phyloP scores from a whole-genome alignment of 2,888 invertebrate genomes.

The Eugnorisma glareosa region DNA sequence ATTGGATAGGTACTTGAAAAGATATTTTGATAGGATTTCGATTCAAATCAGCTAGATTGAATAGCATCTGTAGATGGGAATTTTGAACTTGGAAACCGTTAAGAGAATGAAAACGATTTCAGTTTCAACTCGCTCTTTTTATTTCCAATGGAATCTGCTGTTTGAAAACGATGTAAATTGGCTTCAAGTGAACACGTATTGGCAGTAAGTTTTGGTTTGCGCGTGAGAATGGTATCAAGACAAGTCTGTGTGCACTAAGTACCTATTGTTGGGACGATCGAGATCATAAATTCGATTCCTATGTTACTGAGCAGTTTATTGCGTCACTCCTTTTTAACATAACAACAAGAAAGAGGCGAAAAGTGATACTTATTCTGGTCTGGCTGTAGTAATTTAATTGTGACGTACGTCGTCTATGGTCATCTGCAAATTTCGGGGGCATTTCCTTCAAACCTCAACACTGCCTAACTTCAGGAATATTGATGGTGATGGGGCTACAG shows the following conservation, averaged over 20 bases:
- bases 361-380: not conserved
- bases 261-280: not conserved
- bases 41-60: conserved; percentile 35
- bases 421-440: not conserved
- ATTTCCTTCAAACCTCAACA: not conserved
- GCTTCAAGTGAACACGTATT: conserved; percentile 38
- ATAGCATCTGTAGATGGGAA: conserved; percentile 28
- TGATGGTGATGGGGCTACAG: not conserved
- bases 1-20: conserved; percentile 17
- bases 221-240: conserved; percentile 32
- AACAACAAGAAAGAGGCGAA: not conserved
- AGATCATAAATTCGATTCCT: conserved; percentile 16
- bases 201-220: conserved; percentile 37
- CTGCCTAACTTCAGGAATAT: not conserved
- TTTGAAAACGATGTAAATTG: conserved; percentile 46
- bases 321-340: not conserved
- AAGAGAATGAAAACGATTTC: conserved; percentile 38
- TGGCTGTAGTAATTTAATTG: not conserved
- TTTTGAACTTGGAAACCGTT: conserved; percentile 36
- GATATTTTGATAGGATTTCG: conserved; percentile 17
- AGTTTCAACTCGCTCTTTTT: conserved; percentile 36
- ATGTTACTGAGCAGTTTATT: not conserved
- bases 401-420: too few relatives aligned
- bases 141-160: conserved; percentile 43
- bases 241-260: conserved; percentile 3